Percentiles rank a stretch among this genome's conserved stretches.
Evolutionary conservation across 2,113 vertebrate species (phyloP).

Genomic region (Heterotilapia buettikoferi): DNA sequence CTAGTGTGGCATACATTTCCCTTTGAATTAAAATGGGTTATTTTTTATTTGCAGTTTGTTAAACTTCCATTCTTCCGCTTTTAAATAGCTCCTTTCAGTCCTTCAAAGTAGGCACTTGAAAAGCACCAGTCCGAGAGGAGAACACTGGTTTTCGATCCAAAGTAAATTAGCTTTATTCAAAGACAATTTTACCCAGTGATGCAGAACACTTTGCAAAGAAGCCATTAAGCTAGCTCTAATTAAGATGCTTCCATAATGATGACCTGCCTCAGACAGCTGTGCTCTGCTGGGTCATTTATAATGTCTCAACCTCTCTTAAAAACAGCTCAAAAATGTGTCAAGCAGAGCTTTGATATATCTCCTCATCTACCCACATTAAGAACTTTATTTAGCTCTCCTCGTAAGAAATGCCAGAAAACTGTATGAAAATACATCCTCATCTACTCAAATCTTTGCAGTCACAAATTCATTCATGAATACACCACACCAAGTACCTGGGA

Average conservation of each 20-base stretch:
- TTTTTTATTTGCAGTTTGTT: background rate
- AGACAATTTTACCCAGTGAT: background rate
- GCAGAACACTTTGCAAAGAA: background rate
- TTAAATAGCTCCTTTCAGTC: background rate
- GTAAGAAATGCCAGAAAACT: background rate
- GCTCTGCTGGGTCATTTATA: background rate
- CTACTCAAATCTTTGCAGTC: background rate
- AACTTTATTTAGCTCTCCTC: background rate
- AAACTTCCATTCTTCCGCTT: background rate
- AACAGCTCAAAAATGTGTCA: background rate
- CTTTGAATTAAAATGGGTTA: background rate
- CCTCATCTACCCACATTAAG: background rate
- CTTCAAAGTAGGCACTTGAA: background rate
- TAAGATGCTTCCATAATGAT: background rate
- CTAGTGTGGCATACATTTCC: background rate
- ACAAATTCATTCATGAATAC: background rate
- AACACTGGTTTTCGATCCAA: background rate
- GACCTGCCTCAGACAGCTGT: conserved; percentile 11
- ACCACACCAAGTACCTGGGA: conserved; percentile 80
- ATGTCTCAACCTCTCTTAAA: background rate
- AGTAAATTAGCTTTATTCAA: background rate
- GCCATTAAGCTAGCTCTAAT: conserved; percentile 17
- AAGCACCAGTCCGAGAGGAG: background rate
- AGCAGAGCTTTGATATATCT: background rate
- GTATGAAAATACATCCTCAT: background rate